Base-by-base conservation (phyloP, 1,140 invertebrate species). In the Saccostrea glomerata region DNA sequence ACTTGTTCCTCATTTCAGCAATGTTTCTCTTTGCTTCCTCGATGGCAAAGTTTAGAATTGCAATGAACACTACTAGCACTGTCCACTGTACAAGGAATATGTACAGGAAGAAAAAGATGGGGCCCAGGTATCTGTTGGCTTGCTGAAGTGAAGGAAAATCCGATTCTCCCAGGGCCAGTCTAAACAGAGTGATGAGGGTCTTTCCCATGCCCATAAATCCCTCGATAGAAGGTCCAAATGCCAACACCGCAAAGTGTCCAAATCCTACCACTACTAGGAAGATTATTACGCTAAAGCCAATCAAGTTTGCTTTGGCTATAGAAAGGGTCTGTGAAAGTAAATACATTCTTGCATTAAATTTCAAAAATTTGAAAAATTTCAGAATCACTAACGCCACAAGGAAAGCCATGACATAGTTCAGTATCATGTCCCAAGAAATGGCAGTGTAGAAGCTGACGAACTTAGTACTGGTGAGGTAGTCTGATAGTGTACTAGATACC, bases 401-500 rank as follows among this genome's bases (percentile, higher is more conserved):
- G 70, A 87, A 88, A 25, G 89, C 91, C 88, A 92, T 86, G 0
- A 91, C 25, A 66, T 92, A 91, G 0, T 84, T 54, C 47, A 92
- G 88, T 36, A 90, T 84, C 47, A 88, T 89, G 25, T 91, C 90
- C 90, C 90, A 92, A 15, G 83, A 91, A 25, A 91, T 36, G 47
- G 90, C 89, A 7, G 90, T 89, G 40, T 92, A 91, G 84, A 92
- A 92, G 87, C 90, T 92, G 23, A 90, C 86, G 86, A 91, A 92
- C 6, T 54, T 70, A 15, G 84, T n/a, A 11, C 66, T 85, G 23
- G 83, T 30, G 54, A 70, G 60, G 25, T 88, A 92, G 20, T 91
- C 70, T n/a, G 88, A 82, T 60, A 92, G 86, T n/a, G 90, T 60
- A 58, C 47, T 66, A 54, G 70, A 73, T 7, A 92, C 87, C 12